These are phyloP conservation scores for Pandemis heparana DNA, from an alignment of 2,888 invertebrate species.

Conservation along the genomic window DNA sequence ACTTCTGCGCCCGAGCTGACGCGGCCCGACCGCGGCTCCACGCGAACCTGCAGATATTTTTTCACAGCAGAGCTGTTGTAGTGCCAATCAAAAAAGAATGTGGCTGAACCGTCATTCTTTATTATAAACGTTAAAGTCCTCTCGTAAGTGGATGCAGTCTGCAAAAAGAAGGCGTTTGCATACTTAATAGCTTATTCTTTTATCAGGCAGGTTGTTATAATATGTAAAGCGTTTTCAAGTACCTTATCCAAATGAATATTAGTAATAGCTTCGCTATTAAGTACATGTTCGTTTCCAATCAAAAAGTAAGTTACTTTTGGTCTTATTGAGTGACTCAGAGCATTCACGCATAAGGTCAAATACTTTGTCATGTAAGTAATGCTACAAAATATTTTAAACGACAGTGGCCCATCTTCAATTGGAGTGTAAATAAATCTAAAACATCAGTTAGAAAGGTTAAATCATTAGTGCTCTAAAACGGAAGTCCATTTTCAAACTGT, in stretches of 20 bases:
- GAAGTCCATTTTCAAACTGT: background rate
- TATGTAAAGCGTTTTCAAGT: constrained; percentile 26
- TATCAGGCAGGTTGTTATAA: background rate
- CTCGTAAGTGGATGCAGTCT: constrained; percentile 80
- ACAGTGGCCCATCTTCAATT: constrained; percentile 80
- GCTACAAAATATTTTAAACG: constrained; percentile 84
- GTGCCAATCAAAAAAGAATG: constrained; percentile 76
- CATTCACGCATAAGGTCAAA: constrained; percentile 80
- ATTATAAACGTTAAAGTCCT: constrained; percentile 72
- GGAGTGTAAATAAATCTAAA: constrained; percentile 84
- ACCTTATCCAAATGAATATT: constrained; percentile 80
- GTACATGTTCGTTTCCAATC: constrained; percentile 70
- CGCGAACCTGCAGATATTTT: constrained; percentile 69
- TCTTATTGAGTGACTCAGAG: constrained; percentile 81
- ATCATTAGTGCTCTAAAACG: background rate
- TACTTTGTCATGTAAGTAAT: constrained; percentile 82
- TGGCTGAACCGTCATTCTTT: constrained; percentile 77
- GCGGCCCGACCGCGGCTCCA: constrained; percentile 73
- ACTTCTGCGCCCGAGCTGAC: constrained; percentile 66
- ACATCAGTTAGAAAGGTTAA: constrained; percentile 32
- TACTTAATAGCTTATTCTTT: background rate
- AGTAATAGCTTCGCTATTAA: constrained; percentile 69
- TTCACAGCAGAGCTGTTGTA: constrained; percentile 66
- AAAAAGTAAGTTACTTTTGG: constrained; percentile 79
- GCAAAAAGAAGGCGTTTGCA: constrained; percentile 30